Evolutionary conservation across 2,113 vertebrate genomes (phyloP), one percentile per base, ranked within the genome.

Genomic region (Sylvietta virens): DNA sequence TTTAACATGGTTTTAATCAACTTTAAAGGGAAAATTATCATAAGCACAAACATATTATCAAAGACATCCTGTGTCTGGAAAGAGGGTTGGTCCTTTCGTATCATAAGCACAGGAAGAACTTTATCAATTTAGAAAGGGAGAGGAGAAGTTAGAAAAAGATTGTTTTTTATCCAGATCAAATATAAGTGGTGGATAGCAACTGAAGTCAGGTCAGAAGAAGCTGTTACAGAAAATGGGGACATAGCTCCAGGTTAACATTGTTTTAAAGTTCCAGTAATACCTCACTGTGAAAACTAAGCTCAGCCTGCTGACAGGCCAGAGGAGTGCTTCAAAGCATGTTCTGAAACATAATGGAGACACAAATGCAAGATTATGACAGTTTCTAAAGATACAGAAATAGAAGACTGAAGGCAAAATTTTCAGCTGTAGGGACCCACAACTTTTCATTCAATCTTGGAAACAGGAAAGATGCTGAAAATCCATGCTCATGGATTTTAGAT

Each of bases 391-490:
- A 60, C 8, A 45, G 10, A 74, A 61, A 48, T 37, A 66, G 33
- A 61, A 35, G 15, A 58, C 33, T 14, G 30, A 74, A 66, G 23
- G 20, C 15, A 45, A 84, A 73, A 65, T 56, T 87, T 90, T 60
- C n/a, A 35, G 2, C 39, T 21, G 9, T 44, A 51, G 13, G 15
- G 6, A 58, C 3, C 6, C 3, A 50, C 4, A 4, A 14, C 8
- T 54, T 88, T 66, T 80, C 39, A 21, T 60, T 88, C 11, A 26
- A 18, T 21, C 26, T 74, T 28, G 16, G 42, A 83, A 67, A 84
- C 5, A 51, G 13, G 8, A 23, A 88, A 54, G 42, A 31, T 70
- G 26, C 6, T 82, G 47, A 58, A 77, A 92, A 51, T n/a, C n/a
- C n/a, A n/a, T 10, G 22, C 13, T 21, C 16, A 27, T 78, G 21